These are phyloP conservation scores for Myiotriccus ornatus DNA, from an alignment of 2,797 vertebrate species.

Conservation along the genomic window DNA sequence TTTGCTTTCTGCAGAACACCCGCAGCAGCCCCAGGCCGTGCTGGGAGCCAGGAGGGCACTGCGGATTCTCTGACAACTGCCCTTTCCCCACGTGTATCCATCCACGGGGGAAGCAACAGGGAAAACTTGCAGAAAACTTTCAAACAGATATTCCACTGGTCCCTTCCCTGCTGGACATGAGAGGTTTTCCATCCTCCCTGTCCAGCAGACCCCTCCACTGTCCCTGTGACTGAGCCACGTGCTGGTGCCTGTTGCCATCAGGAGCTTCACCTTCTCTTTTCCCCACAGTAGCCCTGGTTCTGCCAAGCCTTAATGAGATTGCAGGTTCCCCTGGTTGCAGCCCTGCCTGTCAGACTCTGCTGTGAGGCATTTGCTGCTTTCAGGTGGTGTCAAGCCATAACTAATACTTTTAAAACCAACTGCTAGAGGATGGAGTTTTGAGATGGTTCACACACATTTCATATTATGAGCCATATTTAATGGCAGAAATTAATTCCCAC, in stretches of 20 bases:
- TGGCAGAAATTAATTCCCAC: conserved; percentile 19
- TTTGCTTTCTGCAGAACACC: neutral
- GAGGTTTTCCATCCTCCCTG: neutral
- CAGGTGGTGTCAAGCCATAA: neutral
- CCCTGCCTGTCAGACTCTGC: neutral
- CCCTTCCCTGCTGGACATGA: neutral
- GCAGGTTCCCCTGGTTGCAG: neutral
- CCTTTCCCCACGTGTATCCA: neutral
- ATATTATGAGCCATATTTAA: neutral
- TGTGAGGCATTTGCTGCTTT: neutral
- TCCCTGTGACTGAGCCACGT: neutral
- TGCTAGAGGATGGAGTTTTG: neutral
- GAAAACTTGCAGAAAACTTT: neutral
- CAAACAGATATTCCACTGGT: neutral
- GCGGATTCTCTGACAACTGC: neutral
- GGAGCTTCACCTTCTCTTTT: neutral
- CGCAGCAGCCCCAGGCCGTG: neutral
- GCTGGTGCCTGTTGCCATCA: neutral
- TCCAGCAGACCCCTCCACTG: neutral
- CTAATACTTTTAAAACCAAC: conserved; percentile 12
- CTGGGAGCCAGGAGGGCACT: neutral
- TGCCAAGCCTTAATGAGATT: neutral
- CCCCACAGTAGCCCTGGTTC: fast-evolving
- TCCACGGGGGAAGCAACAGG: neutral
- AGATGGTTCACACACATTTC: neutral